Evolutionary conservation across 2,797 vertebrate genomes (phyloP), one percentile per base, ranked within the genome.

Genomic region (Typhlichthys eigenmanni): DNA sequence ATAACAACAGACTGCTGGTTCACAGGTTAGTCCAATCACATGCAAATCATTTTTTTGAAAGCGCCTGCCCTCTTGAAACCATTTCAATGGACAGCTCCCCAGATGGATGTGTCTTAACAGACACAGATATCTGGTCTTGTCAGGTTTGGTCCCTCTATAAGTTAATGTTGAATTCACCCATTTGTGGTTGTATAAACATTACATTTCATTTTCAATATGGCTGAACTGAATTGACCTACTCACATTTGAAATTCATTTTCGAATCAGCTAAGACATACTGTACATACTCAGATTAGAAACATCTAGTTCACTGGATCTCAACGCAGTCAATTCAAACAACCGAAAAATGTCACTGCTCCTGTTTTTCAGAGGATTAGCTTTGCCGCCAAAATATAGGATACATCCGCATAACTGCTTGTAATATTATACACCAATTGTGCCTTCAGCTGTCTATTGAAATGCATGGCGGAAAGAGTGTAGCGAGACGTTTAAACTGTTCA

Each of bases 401-500:
- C 71, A 56, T 63, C 46, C 32, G 76, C 61, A 84, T 60, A 68
- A 75, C 64, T 62, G 34, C 49, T 51, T 66, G 60, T 53, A 62
- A n/a, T 52, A 77, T 76, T 57, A 47, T 67, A 29, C 63, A 66
- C 74, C 66, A 74, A 80, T 53, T 79, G 80, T 75, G 68, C 71
- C 72, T 60, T 73, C 75, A 71, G 75, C 70, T 13, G 34, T 58
- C 66, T 60, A 81, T 83, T 85, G 70, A 76, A 83, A 84, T 89
- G 80, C 86, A 80, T 55, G 58, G 34, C 38, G 64, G 68, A 71
- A 78, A 80, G 74, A 78, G 78, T 76, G 74, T 47, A 68, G 78
- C 62, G 80, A 80, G 83, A 78, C 60, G 74, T 71, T 73, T 76
- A 78, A 85, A 87, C 75, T 81, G 76, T 82, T 85, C 76, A 72